Base-by-base conservation (phyloP, 2,113 vertebrate species). In the Prionailurus bengalensis region DNA sequence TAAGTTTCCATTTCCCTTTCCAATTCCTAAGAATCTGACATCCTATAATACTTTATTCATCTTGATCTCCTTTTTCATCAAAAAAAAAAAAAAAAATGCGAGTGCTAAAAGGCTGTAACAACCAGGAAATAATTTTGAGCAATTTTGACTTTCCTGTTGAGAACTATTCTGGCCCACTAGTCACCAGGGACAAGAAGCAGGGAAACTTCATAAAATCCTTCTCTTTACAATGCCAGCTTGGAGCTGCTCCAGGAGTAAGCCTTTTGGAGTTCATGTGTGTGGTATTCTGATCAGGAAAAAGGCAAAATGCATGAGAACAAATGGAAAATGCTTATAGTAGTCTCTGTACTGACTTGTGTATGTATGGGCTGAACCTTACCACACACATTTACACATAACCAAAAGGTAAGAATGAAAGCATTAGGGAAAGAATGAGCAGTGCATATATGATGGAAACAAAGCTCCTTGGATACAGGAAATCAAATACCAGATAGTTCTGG, bases 71-170 rank as follows among this genome's bases (percentile, higher is more conserved):
- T 97, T 98, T 98, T 97, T 96, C 95, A 97, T 95, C 90, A 95
- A 86, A 96, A 98, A 96, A 96, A 97, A 95, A 98, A 96, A 95
- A 86, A 96, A 98, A 96, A 96, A 97, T 86, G 79, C 95, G 86
- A 97, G 80, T 94, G 90, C 74, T 98, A 97, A 96, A 97, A 90
- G 79, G 58, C 82, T 89, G 0, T 92, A 97, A 97, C 66, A 96
- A 98, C 78, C 93, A 97, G 94, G 90, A 97, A 97, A 97, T 91
- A 98, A 97, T 97, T 98, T 92, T 98, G 53, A 96, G 95, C 91
- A 97, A 98, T 98, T 98, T 66, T 97, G 92, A 90, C 95, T 97
- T 97, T 96, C 94, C 94, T 97, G 45, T 94, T 96, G 89, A 92
- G 82, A 96, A 95, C 55, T 93, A 92, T 83, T 97, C 74, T 98